Percentiles rank a stretch among this genome's conserved stretches.
These are phyloP conservation scores for Hybos culiciformis DNA, from an alignment of 2,888 invertebrate genomes.

Conservation along the genomic window DNA sequence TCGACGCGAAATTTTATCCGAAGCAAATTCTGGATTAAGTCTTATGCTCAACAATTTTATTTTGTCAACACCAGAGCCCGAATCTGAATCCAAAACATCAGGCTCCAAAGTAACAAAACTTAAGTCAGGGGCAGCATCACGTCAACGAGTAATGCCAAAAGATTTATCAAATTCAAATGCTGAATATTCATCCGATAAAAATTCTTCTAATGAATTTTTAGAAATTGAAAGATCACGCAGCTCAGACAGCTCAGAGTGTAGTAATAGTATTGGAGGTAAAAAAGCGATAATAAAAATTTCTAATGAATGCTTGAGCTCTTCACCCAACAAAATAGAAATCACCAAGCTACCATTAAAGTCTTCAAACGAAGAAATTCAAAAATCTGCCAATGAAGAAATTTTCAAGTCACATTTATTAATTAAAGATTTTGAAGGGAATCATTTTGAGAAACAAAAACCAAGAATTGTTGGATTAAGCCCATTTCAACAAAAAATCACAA, in stretches of 20 bases:
- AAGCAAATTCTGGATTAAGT: conserved; percentile 38
- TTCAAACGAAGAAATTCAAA: conserved; percentile 14
- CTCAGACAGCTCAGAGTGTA: conserved; percentile 1
- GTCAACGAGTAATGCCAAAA: conserved; percentile 44
- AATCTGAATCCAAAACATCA: conserved; percentile 26
- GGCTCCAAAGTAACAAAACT: conserved; percentile 35
- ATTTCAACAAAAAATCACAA: conserved; percentile 41
- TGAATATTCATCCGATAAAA: conserved; percentile 22
- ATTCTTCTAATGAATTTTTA: conserved; percentile 1
- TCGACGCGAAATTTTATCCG: conserved; percentile 38
- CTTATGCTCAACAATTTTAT: conserved; percentile 25
- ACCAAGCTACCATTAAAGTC: conserved; percentile 8
- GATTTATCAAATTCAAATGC: conserved; percentile 34
- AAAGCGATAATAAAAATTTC: background rate
- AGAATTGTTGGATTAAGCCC: conserved; percentile 41
- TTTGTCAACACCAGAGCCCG: conserved; percentile 10
- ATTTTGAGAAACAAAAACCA: conserved; percentile 31
- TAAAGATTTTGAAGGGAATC: conserved; percentile 14
- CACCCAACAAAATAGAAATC: background rate
- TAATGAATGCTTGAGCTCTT: background rate
- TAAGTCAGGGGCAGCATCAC: conserved; percentile 39
- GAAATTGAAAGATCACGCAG: background rate
- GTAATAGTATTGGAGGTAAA: background rate
- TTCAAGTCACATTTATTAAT: background rate
- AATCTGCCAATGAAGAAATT: background rate